Base-by-base conservation (phyloP, 1,140 invertebrate genomes). In the Mesaphorura yosii region DNA sequence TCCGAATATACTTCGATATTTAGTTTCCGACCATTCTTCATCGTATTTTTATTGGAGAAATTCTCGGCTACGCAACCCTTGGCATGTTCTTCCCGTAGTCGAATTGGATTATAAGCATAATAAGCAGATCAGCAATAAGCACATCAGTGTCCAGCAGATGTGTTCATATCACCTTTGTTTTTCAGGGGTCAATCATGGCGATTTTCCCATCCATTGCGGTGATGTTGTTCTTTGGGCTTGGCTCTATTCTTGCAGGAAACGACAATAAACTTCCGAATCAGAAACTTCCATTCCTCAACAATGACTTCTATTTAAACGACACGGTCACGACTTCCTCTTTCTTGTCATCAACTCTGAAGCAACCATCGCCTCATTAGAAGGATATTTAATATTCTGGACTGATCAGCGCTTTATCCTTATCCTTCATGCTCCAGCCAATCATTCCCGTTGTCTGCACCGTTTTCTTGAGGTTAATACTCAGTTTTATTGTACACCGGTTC, bases 81-180 rank as follows among this genome's bases (percentile, higher is more conserved):
- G 86, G 84, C 44, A 78, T 87, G 69, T 81, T 86, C 61, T 77
- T 83, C 39, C 84, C 84, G 0, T 77, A 74, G 70, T 77, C 79
- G 0, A 85, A 85, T 64, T 71, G 78, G 14, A 73, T 70, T 63
- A 82, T 83, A 72, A 73, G 27, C 25, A 17, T 17, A 12, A 14
- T 23, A 39, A 5, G 3, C n/a, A 17, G 7, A 7, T 14, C 6
- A 10, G 27, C 28, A 6, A 34, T 5, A 7, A 17, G 7, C 7
- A 7, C 22, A 17, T 17, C 31, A 48, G 34, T 37, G 25, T 46
- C 25, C 25, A 26, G 29, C 12, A 26, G n/a, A 6, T 25, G 12
- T 26, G 25, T 23, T 27, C 7, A 15, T 46, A 26, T 4, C 7
- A 10, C 6, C 10, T 15, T 12, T 34, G 14, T 6, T 34, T 27